Conservation (phyloP, 1,140 invertebrate genomes). For the Drosophila chauvacae region DNA sequence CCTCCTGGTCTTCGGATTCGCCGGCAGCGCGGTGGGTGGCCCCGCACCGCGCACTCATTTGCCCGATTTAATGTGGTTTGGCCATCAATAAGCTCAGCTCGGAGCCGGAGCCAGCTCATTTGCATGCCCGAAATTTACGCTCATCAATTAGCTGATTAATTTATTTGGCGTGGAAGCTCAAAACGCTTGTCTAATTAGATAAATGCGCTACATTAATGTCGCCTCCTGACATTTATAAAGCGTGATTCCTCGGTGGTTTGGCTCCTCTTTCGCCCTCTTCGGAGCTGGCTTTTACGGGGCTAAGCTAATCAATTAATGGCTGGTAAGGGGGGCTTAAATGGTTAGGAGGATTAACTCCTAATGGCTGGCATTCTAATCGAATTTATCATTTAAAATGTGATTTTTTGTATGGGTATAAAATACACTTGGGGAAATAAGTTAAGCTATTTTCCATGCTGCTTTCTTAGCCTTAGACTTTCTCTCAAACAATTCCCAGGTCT, state of each 20-base stretch:
- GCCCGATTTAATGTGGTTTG: slow-evolving; percentile 69
- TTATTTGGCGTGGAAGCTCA: slow-evolving; percentile 74
- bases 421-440: neutral
- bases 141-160: slow-evolving; percentile 82
- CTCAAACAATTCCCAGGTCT: slow-evolving; percentile 29
- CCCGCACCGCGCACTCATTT: slow-evolving; percentile 45
- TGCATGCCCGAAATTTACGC: slow-evolving; percentile 76
- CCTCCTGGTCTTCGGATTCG: neutral
- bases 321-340: slow-evolving; percentile 36
- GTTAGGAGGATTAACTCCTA: slow-evolving; percentile 28
- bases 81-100: slow-evolving; percentile 60
- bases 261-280: slow-evolving; percentile 14
- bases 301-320: slow-evolving; percentile 32
- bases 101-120: slow-evolving; percentile 41
- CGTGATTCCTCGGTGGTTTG: slow-evolving; percentile 34
- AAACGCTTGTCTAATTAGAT: slow-evolving; percentile 82
- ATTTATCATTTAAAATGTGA: slow-evolving; percentile 15
- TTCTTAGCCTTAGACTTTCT: slow-evolving; percentile 10
- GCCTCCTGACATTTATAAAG: slow-evolving; percentile 77
- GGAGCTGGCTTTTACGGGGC: slow-evolving; percentile 2
- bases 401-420: neutral
- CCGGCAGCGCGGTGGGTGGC: slow-evolving; percentile 60
- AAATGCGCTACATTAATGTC: slow-evolving; percentile 81
- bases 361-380: slow-evolving; percentile 29
- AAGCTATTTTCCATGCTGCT: neutral